A percentile compares a stretch with the other conserved stretches of the same genome.
phyloP scores from a whole-genome alignment of 2,113 vertebrate species.

The Etia nguti region DNA sequence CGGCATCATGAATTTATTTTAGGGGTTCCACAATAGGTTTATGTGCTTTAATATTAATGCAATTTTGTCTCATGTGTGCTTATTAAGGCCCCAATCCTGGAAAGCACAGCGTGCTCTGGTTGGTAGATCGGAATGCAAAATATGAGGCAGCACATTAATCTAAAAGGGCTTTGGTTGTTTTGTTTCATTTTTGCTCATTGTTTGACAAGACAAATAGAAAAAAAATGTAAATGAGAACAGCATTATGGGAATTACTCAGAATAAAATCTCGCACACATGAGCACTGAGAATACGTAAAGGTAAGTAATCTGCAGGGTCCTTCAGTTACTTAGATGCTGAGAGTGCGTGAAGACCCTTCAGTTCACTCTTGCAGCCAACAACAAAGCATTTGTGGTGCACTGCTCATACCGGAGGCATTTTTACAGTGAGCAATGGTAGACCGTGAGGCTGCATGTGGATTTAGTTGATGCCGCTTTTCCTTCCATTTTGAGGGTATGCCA shows the following conservation, averaged over 20 bases:
- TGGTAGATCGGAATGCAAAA: background rate
- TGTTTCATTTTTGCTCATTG: background rate
- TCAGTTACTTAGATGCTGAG: background rate
- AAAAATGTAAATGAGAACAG: background rate
- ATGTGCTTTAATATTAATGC: background rate
- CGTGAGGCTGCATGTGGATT: background rate
- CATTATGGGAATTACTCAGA: background rate
- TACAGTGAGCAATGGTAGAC: background rate
- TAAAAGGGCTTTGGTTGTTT: background rate
- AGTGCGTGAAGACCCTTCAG: background rate
- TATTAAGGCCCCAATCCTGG: background rate
- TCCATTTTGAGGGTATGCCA: background rate
- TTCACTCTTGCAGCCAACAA: background rate
- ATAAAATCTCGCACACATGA: background rate
- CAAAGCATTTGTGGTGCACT: background rate
- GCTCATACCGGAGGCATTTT: background rate
- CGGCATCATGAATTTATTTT: background rate
- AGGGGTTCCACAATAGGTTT: background rate
- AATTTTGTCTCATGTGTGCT: background rate
- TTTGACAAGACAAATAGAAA: background rate
- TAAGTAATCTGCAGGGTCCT: background rate
- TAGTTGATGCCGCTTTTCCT: background rate
- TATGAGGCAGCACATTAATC: background rate
- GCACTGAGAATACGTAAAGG: background rate
- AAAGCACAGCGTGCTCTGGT: background rate